Conservation (phyloP, 2,888 invertebrate species). For the Resseliella maxima region DNA sequence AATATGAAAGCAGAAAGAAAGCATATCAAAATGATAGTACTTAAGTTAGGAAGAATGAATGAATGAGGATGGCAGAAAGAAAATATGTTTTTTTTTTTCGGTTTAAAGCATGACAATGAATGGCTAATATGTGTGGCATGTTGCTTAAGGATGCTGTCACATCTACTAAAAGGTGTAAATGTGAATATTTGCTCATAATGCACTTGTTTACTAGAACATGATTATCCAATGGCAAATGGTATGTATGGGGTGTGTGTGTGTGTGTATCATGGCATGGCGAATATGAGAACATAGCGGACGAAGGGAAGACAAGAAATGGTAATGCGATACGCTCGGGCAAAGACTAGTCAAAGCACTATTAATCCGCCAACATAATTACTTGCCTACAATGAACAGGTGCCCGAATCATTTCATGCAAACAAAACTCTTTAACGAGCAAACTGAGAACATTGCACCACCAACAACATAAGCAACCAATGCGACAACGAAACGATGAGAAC, state of each 20-base stretch:
- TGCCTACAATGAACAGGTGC: slow-evolving; percentile 18
- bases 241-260: neutral
- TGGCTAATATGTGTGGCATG: slow-evolving; percentile 18
- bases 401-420: slow-evolving; percentile 4
- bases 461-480: neutral
- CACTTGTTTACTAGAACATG: slow-evolving; percentile 22
- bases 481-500: neutral
- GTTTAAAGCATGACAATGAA: neutral
- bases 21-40: too few species aligned
- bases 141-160: neutral
- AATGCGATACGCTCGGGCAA: neutral
- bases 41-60: too few species aligned
- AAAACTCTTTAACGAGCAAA: slow-evolving; percentile 19
- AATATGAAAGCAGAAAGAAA: neutral
- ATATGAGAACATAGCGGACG: too few species aligned
- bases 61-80: too few species aligned
- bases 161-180: slow-evolving; percentile 13
- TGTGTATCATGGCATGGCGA: neutral
- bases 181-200: slow-evolving; percentile 28
- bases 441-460: neutral
- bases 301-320: neutral
- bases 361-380: slow-evolving; percentile 31
- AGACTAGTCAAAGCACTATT: slow-evolving; percentile 44
- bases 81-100: neutral
- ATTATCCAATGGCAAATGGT: neutral